phyloP scores from a whole-genome alignment of 1,140 invertebrate species.

The Microplitis mediator region DNA sequence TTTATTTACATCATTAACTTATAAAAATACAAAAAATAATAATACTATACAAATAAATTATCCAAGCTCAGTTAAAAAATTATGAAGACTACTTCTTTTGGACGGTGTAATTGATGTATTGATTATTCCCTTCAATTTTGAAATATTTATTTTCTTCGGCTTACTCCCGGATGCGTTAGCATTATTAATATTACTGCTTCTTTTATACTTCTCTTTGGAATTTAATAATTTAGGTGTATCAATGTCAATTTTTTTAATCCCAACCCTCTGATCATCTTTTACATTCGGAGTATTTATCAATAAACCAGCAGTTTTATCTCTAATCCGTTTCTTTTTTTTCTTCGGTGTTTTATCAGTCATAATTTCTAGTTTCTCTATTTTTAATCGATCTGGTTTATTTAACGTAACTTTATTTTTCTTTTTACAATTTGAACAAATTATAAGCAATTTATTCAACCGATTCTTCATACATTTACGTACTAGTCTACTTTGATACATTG shows the following conservation, averaged over 20 bases:
- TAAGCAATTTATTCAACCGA: slow-evolving; percentile 45
- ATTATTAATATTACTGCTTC: background rate
- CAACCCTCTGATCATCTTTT: background rate
- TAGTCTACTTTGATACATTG: slow-evolving; percentile 41
- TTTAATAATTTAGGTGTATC: background rate
- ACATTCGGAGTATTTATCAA: slow-evolving; percentile 36
- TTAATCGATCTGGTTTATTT: slow-evolving; percentile 40
- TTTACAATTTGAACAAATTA: slow-evolving; percentile 48
- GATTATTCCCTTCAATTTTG: slow-evolving; percentile 26
- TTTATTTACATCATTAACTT: background rate
- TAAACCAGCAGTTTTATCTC: slow-evolving; percentile 52
- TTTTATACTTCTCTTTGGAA: background rate
- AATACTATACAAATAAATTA: background rate
- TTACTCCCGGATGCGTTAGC: background rate
- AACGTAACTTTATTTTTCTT: slow-evolving; percentile 39
- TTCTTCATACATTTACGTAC: slow-evolving; percentile 44
- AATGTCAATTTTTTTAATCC: background rate
- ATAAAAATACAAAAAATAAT: background rate
- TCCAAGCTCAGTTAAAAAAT: slow-evolving; percentile 22
- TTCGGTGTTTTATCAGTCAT: slow-evolving; percentile 17
- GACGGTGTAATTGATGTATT: slow-evolving; percentile 7
- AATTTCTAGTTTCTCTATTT: slow-evolving; percentile 22
- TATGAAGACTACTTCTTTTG: slow-evolving; percentile 2
- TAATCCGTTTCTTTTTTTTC: slow-evolving; percentile 48
- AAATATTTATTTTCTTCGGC: slow-evolving; percentile 25